These are phyloP conservation scores for Mionectes olivaceus DNA, from an alignment of 2,797 vertebrate genomes.

Conservation along the genomic window DNA sequence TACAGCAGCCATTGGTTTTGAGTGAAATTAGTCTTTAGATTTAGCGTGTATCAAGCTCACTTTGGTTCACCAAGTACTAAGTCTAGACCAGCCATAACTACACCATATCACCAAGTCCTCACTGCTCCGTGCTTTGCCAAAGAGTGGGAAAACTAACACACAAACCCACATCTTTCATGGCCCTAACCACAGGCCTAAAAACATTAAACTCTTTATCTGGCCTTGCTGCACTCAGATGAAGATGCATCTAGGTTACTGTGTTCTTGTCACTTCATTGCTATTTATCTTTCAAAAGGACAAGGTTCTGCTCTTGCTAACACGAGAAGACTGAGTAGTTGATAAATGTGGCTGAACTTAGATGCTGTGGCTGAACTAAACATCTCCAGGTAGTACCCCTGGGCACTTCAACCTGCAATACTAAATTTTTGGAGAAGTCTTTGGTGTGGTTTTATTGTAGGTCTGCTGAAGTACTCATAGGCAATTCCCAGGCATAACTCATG, in stretches of 20 bases:
- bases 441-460: not conserved
- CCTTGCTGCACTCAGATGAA: not conserved
- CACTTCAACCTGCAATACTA: not conserved
- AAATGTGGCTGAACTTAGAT: not conserved
- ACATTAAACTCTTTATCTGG: not conserved
- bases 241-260: not conserved
- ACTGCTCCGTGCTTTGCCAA: not conserved
- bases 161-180: not conserved
- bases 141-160: not conserved
- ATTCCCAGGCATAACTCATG: not conserved
- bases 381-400: not conserved
- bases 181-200: not conserved
- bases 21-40: not conserved
- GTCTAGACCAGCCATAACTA: not conserved
- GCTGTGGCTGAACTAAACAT: not conserved
- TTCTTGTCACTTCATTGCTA: slow-evolving; percentile 51
- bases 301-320: not conserved
- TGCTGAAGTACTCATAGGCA: not conserved
- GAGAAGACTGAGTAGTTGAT: not conserved
- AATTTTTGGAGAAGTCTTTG: not conserved
- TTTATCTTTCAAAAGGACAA: slow-evolving; percentile 20
- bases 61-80: not conserved
- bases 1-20: not conserved
- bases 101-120: not conserved
- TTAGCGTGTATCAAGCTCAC: rapidly evolving